Evolutionary conservation across 2,888 invertebrate genomes (phyloP), one percentile per base, ranked within the genome.

Genomic region (Suillia variegata): DNA sequence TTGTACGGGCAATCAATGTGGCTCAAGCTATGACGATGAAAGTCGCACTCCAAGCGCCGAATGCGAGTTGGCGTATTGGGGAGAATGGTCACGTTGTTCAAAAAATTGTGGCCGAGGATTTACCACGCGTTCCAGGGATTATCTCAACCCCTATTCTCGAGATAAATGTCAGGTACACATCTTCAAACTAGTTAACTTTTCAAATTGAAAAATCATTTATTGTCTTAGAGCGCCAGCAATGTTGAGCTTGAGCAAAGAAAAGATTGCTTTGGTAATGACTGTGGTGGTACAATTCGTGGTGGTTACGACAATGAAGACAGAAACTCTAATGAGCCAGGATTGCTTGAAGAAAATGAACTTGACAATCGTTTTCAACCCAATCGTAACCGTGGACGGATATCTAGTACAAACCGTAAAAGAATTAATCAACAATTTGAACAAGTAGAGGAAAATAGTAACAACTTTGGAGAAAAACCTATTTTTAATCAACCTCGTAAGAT

Each of bases 21-120:
- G 76, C 10, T 60, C 45, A 1, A 63, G 62, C 2, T 67, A 68
- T 2, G 69, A 67, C 2, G 24, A 54, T 0, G n/a, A 17, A n/a
- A 38, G 38, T 13, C 10, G 38, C n/a, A 38, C 38, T 4, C 1
- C 15, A 0, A 80, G 80, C 64, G 83, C 83, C 0, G 80, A 87
- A 62, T 93, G 93, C 75, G 89, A 88, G 10, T 82, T 92, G 55
- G 87, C 88, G 0, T 80, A 83, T 15, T 94, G 93, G 93, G 86
- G 88, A 0, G 84, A 84, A 49, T 94, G 92, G 92, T 89, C 91
- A 0, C 85, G 87, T 13, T 94, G 94, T 78, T 90, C 89, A 1
- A 88, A 87, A 48, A 86, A 85, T 1, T 91, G 91, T 76, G 90
- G 90, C 1, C 83, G 82, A 59, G 89, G 93, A 0, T 83, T 84